Evolutionary conservation across 2,888 invertebrate species (phyloP), one percentile per base, ranked within the genome.

Genomic region (Xylocampa areola): DNA sequence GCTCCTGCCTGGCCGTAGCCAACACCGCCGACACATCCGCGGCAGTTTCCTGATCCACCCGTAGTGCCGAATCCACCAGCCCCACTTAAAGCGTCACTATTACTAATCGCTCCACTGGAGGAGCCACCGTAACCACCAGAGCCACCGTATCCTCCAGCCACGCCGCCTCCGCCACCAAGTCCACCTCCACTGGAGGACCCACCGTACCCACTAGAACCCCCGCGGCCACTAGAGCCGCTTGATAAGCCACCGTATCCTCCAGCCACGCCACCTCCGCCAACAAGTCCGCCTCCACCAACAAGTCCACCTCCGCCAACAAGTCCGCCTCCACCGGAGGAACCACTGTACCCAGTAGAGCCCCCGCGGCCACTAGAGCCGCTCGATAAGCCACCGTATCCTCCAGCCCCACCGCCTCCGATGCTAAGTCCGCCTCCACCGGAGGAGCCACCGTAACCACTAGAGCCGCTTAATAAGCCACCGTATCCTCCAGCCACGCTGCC

Each of bases 21-120:
- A n/a, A n/a, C n/a, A 5, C 66, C 53, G 2, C 72, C 68, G 33
- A 63, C 63, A n/a, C 68, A 61, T 0, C 68, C 64, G n/a, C 27
- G 37, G 11, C 71, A 67, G 5, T 60, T 59, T 5, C 48, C 44
- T 8, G 63, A 49, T 0, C 66, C 60, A 0, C 36, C 44, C 8
- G 16, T 13, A 1, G 25, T 41, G 0, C 59, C 50, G 41, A 53
- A 40, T 5, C 52, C 64, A 1, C 32, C 63, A 4, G 41, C 23
- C 4, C 1, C 13, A 13, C 33, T 32, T 0, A 35, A 33, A 11
- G 19, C 36, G 1, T 23, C 13, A 32, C 39, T 39, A 8, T 32
- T 23, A 10, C 35, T 39, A 4, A 23, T 7, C 2, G 27, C n/a
- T 4, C 43, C 32, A 1, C 43, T 32, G 0, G 30, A 27, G 3